Conservation (phyloP, 2,797 vertebrate genomes). For the Silurus lanzhouensis region DNA sequence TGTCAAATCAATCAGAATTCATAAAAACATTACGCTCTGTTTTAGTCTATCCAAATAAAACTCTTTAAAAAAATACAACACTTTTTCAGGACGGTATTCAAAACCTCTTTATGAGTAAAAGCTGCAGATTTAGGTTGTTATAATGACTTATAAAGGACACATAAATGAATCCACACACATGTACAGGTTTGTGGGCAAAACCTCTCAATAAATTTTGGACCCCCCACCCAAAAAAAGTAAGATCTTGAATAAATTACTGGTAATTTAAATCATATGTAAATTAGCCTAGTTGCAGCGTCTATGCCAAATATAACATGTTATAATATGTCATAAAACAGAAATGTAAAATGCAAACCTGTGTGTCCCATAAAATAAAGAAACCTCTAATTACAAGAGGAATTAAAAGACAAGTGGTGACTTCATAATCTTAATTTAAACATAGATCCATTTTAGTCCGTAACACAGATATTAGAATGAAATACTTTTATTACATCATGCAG, state of each 20-base stretch:
- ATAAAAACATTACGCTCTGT: not conserved
- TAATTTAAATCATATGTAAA: not conserved
- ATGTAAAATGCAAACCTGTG: no score
- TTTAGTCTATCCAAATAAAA: not conserved
- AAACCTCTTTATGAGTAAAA: slow-evolving; percentile 67
- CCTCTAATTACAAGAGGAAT: not conserved
- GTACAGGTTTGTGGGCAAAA: not conserved
- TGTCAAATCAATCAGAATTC: not conserved
- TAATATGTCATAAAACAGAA: not conserved
- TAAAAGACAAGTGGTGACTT: slow-evolving; percentile 61
- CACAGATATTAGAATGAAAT: not conserved
- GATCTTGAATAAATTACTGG: no score
- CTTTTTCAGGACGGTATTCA: slow-evolving; percentile 42
- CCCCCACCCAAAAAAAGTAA: not conserved
- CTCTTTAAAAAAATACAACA: not conserved
- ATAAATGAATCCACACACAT: slow-evolving; percentile 13
- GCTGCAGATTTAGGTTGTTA: slow-evolving; percentile 24
- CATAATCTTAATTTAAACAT: slow-evolving; percentile 49
- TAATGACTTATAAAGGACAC: slow-evolving; percentile 16
- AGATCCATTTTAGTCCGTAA: not conserved
- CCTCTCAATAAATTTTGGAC: not conserved
- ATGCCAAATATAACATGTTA: not conserved
- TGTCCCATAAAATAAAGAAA: not conserved
- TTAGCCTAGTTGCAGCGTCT: not conserved
- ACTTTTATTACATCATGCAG: slow-evolving; percentile 31